Evolutionary conservation across 2,113 vertebrate genomes (phyloP), one percentile per base, ranked within the genome.

Genomic region (Thalassarche chlororhynchos): DNA sequence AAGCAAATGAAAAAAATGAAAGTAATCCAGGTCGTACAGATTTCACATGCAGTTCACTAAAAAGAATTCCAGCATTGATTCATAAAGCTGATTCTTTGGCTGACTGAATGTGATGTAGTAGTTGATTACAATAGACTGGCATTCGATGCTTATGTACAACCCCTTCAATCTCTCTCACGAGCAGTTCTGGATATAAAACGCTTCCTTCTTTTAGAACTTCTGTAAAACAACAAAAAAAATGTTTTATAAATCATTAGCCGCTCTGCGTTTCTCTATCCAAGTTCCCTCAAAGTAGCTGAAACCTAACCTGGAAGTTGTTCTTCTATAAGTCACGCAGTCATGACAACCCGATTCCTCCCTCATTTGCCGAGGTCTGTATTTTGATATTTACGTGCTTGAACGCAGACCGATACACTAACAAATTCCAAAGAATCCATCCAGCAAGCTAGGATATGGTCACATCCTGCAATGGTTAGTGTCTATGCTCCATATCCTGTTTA

Each of bases 151-250:
- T 99, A 74, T 98, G 98, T 68, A 98, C 84, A 23, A 98, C 99
- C 0, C 98, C 98, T 96, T 99, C 99, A 1, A 97, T 97, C 82
- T 99, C 99, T 68, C 86, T 97, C 75, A 96, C 74, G 21, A 99
- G 98, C 34, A 99, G 87, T 3, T 95, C 97, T 2, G 99, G 98
- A 71, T 98, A 98, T 31, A 99, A 97, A 18, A 25, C 5, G 10
- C 99, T 98, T 81, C 98, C 99, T 62, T 98, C 98, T 95, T 99
- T 99, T 83, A 99, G 98, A 91, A 99, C 98, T 46, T 99, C 99
- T 99, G 98, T 16, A 96, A 97, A 72, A 96, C 29, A 98, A 86
- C n/a, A 38, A 38, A 46, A 87, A 58, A 7, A 3, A 74, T 6
- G 13, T 44, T 80, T 21, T 44, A 18, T 38, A 58, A 74, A 75